These are phyloP conservation scores for Heliornis fulica DNA, from an alignment of 2,113 vertebrate genomes.

Conservation along the genomic window DNA sequence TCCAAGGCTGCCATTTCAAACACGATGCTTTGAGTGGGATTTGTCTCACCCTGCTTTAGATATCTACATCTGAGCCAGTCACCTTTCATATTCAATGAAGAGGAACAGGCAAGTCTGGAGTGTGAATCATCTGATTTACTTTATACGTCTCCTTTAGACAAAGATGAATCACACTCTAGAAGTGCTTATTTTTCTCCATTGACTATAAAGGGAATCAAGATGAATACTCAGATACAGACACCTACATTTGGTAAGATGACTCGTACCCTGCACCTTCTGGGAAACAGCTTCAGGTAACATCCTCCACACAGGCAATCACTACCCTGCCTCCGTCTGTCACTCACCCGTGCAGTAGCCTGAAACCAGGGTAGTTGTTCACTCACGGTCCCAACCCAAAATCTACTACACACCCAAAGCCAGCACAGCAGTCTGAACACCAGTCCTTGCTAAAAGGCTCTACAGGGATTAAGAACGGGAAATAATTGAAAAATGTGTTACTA, in stretches of 20 bases:
- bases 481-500: not conserved
- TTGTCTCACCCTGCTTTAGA: constrained; percentile 26
- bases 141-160: constrained; percentile 5
- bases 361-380: not conserved
- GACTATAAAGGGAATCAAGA: constrained; percentile 37
- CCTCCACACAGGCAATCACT: not conserved
- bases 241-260: constrained; percentile 14
- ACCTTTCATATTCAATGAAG: constrained; percentile 31
- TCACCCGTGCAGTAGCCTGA: not conserved
- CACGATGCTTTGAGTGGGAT: constrained; percentile 2
- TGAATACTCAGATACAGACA: constrained; percentile 18
- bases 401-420: not conserved
- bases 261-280: not conserved
- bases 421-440: not conserved
- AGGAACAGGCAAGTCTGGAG: constrained; percentile 31
- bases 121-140: constrained; percentile 59
- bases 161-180: constrained; percentile 34
- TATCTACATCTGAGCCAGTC: constrained; percentile 26
- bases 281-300: not conserved
- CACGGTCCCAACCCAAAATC: not conserved
- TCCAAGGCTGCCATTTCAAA: constrained; percentile 8
- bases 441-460: not conserved
- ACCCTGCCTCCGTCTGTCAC: not conserved
- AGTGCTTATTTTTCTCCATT: constrained; percentile 35
- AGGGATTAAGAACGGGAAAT: not conserved